phyloP scores from a whole-genome alignment of 1,140 invertebrate species.

The Drosophila miranda region DNA sequence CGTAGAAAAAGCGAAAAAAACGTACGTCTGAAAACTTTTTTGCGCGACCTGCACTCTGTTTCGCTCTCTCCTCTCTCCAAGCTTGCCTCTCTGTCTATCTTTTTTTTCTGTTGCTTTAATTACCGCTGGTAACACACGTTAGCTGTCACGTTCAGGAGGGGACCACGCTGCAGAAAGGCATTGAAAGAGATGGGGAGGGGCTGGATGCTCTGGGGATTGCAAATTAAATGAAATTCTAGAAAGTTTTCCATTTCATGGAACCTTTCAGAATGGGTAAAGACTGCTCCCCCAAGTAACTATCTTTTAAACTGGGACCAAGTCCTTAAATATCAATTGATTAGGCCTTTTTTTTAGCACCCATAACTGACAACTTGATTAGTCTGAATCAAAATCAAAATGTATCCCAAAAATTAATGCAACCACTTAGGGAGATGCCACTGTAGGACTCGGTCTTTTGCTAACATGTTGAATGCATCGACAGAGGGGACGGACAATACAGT shows the following conservation, averaged over 20 bases:
- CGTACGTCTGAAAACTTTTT: conserved; percentile 59
- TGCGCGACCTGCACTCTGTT: conserved; percentile 30
- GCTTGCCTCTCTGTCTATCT: too few relatives aligned
- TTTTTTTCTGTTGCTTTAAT: conserved; percentile 21
- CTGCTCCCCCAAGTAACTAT: conserved; percentile 1
- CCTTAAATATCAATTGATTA: background rate
- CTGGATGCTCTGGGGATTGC: conserved; percentile 11
- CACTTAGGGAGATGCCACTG: conserved; percentile 26
- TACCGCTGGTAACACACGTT: conserved; percentile 47
- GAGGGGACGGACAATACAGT: background rate
- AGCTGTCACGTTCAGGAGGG: conserved; percentile 12
- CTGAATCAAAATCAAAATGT: background rate
- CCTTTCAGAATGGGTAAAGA: too few relatives aligned
- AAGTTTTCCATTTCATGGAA: conserved; percentile 26
- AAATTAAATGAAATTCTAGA: conserved; percentile 47
- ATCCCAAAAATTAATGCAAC: conserved; percentile 16
- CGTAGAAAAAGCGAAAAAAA: conserved; percentile 1
- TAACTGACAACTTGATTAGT: background rate
- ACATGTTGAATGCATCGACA: conserved; percentile 23
- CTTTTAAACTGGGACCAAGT: background rate
- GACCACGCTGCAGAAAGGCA: too few relatives aligned
- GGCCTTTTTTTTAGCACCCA: background rate
- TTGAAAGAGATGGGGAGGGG: background rate
- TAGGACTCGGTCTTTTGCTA: conserved; percentile 13
- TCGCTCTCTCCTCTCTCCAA: background rate